Base-by-base conservation (phyloP, 2,888 invertebrate species). In the Arrhopalites spinosus region DNA sequence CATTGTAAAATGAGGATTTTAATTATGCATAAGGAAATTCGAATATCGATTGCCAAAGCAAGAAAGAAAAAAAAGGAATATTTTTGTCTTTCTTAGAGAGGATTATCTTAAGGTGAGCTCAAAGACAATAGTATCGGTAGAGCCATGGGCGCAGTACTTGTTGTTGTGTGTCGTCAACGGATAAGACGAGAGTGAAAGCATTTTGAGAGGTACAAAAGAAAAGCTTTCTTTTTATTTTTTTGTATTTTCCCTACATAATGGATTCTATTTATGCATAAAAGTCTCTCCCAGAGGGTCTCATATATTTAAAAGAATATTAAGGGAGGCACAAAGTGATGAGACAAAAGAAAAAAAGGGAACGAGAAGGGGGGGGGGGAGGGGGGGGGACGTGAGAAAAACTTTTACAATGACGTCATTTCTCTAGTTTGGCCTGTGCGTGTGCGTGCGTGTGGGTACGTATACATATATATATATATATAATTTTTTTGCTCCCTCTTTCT, bases 11-110 rank as follows among this genome's bases (percentile, higher is more conserved):
- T 45, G 23, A 56, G 36, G 29, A 70, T 70, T 68, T 56, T 70
- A 70, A 56, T 56, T 70, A 69, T 56, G 30, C 69, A 50, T 17
- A 20, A 15, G 69, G 53, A 70, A 53, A 70, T 68, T 68, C 67
- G 25, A 68, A 68, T 68, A 68, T 68, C 67, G 67, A 68, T 68
- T 68, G 36, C 20, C 30, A 20, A n/a, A 66, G 36, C 36, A 17
- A 1, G 66, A 66, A 30, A 43, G 36, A 66, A 66, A 66, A 11
- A 36, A 36, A 11, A 36, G 11, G 11, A 36, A 36, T 7, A 36
- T 36, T 36, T 36, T 36, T 36, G 3, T 36, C n/a, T n/a, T n/a
- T n/a, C n/a, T n/a, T n/a, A n/a, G n/a, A n/a, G n/a, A n/a, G n/a
- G n/a, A 45, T 45, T 45, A 45, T 45, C 47, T 13, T 45, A 45